Evolutionary conservation across 2,113 vertebrate species (phyloP).

Genomic region (Mirounga angustirostris): DNA sequence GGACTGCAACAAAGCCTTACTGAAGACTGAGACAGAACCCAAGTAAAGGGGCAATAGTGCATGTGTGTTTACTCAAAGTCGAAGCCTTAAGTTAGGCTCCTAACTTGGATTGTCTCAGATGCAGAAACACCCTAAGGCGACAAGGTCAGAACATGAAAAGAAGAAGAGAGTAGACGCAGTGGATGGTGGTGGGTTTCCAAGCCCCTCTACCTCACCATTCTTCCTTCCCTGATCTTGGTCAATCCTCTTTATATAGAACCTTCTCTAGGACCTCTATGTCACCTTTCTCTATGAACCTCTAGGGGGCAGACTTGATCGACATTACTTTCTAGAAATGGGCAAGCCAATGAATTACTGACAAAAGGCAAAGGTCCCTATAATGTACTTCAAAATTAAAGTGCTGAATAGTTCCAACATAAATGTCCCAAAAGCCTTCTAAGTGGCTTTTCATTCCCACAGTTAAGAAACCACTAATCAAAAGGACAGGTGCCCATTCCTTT

Average conservation of each 20-base stretch:
- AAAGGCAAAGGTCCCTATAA: neutral
- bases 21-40: neutral
- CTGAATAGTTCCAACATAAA: neutral
- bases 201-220: neutral
- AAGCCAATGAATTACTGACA: neutral
- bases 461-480: slow-evolving; percentile 54
- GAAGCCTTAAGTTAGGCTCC: neutral
- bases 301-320: slow-evolving; percentile 35
- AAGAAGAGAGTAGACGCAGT: neutral
- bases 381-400: slow-evolving; percentile 13
- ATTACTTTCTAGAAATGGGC: neutral
- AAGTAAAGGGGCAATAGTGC: neutral
- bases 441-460: neutral
- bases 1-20: neutral
- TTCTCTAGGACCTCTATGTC: neutral
- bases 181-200: neutral
- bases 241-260: neutral
- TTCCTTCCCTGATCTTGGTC: neutral
- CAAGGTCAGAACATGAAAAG: neutral
- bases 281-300: slow-evolving; percentile 41
- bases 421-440: neutral
- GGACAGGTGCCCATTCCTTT: neutral
- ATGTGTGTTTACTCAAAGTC: neutral
- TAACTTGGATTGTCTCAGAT: neutral
- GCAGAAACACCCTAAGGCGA: neutral